Evolutionary conservation across 2,888 invertebrate genomes (phyloP).

Genomic region (Oasisia sp.): DNA sequence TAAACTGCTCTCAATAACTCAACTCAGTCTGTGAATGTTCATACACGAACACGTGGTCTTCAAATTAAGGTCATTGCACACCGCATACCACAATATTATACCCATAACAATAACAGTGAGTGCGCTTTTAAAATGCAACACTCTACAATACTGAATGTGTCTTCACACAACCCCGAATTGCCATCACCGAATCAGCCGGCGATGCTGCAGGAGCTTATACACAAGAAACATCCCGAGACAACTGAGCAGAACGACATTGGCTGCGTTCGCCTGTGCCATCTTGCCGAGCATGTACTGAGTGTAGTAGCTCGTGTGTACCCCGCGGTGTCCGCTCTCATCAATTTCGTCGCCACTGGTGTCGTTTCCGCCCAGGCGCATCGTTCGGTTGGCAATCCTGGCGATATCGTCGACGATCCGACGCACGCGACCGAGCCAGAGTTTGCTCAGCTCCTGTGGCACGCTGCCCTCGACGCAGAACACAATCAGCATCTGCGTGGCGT

Average conservation of each 20-base stretch:
- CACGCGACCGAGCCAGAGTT: neutral
- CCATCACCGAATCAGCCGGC: neutral
- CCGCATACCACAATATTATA: no score
- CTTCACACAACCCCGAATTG: neutral
- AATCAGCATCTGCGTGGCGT: neutral
- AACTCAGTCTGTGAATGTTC: no score
- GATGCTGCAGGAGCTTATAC: neutral
- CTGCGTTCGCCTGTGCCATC: neutral
- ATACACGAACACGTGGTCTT: no score
- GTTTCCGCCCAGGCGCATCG: neutral
- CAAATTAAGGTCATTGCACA: no score
- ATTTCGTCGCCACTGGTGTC: neutral
- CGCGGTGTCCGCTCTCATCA: neutral
- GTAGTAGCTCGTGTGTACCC: neutral
- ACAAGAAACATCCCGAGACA: neutral
- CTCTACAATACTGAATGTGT: no score
- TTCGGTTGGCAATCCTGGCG: conserved; percentile 3
- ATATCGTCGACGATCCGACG: neutral
- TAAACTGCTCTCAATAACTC: no score
- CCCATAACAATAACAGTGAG: no score
- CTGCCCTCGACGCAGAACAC: neutral
- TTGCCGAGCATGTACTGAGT: neutral
- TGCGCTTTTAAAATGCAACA: no score
- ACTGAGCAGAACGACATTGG: neutral
- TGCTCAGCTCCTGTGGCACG: neutral